phyloP scores from a whole-genome alignment of 1,140 invertebrate genomes.

The Drosophila baimaii region DNA sequence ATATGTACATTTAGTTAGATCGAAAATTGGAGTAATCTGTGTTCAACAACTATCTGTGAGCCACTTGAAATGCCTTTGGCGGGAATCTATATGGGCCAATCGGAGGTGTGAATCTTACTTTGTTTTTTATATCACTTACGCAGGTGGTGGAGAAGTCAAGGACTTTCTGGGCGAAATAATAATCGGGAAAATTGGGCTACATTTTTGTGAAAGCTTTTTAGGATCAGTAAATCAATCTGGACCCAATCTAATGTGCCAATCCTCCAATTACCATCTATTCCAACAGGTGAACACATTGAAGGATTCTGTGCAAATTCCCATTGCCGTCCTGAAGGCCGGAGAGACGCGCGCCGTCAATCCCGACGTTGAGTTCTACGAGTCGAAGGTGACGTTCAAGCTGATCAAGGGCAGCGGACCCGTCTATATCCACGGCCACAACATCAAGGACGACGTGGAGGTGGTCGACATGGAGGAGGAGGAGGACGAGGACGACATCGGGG shows the following conservation, averaged over 20 bases:
- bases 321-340: constrained; percentile 91
- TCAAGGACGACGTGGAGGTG: constrained; percentile 88
- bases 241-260: constrained; percentile 14
- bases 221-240: too few relatives aligned
- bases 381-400: constrained; percentile 92
- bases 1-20: constrained; percentile 2
- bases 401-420: constrained; percentile 90
- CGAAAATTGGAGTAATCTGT: constrained; percentile 31
- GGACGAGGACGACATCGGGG: constrained; percentile 87
- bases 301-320: constrained; percentile 92
- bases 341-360: constrained; percentile 90
- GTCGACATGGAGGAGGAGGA: constrained; percentile 92
- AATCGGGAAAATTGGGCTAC: neutral
- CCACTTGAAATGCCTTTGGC: constrained; percentile 3
- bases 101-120: too few relatives aligned
- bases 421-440: constrained; percentile 92
- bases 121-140: neutral
- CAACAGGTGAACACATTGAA: constrained; percentile 91
- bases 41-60: constrained; percentile 30
- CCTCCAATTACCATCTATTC: neutral
- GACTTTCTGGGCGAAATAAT: too few relatives aligned
- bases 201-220: neutral
- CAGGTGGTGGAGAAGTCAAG: neutral
- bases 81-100: constrained; percentile 1
- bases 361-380: constrained; percentile 93